Percentiles rank a stretch among this genome's conserved stretches.
Conservation (phyloP, 2,888 invertebrate genomes). For the Elmis aenea region DNA sequence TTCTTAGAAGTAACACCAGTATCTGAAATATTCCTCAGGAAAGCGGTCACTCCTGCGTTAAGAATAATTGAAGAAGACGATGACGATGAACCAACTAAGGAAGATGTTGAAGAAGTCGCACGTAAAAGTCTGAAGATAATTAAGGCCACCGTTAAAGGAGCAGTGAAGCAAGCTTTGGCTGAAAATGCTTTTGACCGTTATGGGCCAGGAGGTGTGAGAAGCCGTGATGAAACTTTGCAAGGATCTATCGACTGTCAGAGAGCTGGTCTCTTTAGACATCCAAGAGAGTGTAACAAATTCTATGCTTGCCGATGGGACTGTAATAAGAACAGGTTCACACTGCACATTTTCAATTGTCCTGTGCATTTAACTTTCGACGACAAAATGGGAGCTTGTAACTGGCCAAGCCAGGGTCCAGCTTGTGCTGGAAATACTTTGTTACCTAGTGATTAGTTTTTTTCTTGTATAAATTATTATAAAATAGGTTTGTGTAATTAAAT, state of each 20-base stretch:
- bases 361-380: constrained; percentile 73
- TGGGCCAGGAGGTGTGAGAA: constrained; percentile 58
- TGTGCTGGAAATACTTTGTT: constrained; percentile 63
- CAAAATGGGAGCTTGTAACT: constrained; percentile 72
- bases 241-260: constrained; percentile 59
- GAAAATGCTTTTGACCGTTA: constrained; percentile 52
- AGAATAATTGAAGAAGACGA: constrained; percentile 18
- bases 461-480: no score
- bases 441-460: constrained; percentile 40
- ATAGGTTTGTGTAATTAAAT: no score
- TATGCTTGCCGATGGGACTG: constrained; percentile 78
- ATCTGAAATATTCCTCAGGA: constrained; percentile 20
- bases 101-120: constrained; percentile 31
- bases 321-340: constrained; percentile 67
- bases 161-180: constrained; percentile 38
- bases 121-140: constrained; percentile 35
- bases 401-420: constrained; percentile 75
- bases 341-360: constrained; percentile 74
- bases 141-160: constrained; percentile 37
- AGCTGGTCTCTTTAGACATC: constrained; percentile 63
- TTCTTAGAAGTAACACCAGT: constrained; percentile 8
- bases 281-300: constrained; percentile 75
- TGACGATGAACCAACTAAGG: constrained; percentile 13
- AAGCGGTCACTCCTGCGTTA: constrained; percentile 9
- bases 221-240: constrained; percentile 56